Conservation (phyloP, 2,113 vertebrate genomes). For the Triplophysa tibetana region DNA sequence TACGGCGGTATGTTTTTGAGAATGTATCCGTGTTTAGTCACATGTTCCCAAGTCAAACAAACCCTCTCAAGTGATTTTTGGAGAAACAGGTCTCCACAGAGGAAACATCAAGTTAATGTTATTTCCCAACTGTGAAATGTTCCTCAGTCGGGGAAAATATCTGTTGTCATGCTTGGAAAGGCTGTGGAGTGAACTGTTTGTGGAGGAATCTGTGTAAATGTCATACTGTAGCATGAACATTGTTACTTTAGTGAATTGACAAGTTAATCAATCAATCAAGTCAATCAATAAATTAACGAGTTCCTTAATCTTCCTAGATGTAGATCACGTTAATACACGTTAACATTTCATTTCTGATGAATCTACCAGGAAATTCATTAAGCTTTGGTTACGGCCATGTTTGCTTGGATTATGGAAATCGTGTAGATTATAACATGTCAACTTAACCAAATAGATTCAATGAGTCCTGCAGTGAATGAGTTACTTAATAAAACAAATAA, state of each 20-base stretch:
- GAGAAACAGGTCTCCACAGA: neutral
- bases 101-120: conserved; percentile 28
- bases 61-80: neutral
- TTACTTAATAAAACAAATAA: neutral
- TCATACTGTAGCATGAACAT: too few relatives aligned
- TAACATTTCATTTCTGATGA: too few relatives aligned
- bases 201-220: neutral
- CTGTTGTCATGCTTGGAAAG: conserved; percentile 6
- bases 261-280: too few relatives aligned
- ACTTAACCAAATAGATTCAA: neutral
- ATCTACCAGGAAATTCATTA: too few relatives aligned
- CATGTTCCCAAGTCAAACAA: neutral
- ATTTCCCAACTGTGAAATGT: conserved; percentile 10
- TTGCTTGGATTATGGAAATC: neutral
- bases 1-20: neutral
- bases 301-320: too few relatives aligned
- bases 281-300: too few relatives aligned
- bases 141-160: neutral
- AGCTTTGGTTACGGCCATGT: neutral
- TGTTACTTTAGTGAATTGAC: too few relatives aligned
- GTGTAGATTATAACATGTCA: neutral
- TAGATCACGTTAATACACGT: too few relatives aligned
- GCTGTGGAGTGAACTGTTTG: neutral
- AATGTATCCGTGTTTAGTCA: conserved; percentile 1
- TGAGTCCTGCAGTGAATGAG: neutral